Base-by-base conservation (phyloP, 2,888 invertebrate genomes). In the Peribatodes rhomboidaria region DNA sequence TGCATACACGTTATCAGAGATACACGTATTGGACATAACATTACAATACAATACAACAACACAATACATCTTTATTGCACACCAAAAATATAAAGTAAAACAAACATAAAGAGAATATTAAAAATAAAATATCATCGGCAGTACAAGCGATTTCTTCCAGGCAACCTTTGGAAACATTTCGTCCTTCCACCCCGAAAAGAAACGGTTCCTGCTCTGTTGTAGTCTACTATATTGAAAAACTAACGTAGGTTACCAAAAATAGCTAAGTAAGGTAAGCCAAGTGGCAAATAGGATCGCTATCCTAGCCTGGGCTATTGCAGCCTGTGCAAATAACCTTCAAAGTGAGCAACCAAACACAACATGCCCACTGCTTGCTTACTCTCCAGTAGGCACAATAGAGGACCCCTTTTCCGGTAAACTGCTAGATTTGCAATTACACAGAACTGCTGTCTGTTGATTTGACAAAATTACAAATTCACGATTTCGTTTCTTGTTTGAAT, bases 401-500 rank as follows among this genome's bases (percentile, higher is more conserved):
- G 20, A 33, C 2, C 35, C 33, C 49, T 50, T 42, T 31, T 18
- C n/a, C 14, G 18, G 46, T 18, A 35, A 33, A 56, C 13, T 50
- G 55, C 61, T 35, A 39, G 16, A 35, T 41, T 49, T 55, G 55
- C 55, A 18, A 54, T 54, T 54, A 52, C 14, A 31, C 37, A 27
- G 14, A 46, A 33, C 37, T 42, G 13, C 49, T n/a, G 20, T 50
- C 35, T 56, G 33, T 50, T 56, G 61, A 61, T 42, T 42, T 20
- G 13, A 42, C 55, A 33, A 49, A 39, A 55, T 61, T 55, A 50
- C 16, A 55, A 41, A 46, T 35, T 27, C 22, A 37, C 11, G 54
- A 42, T 42, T 16, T 16, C 10, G n/a, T 54, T 41, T 20, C 2
- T 27, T 9, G 35, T 52, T 37, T 33, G 13, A 18, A 52, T 52